These are phyloP conservation scores for Leptinotarsa haldemani DNA, from an alignment of 2,888 invertebrate species.

Conservation along the genomic window DNA sequence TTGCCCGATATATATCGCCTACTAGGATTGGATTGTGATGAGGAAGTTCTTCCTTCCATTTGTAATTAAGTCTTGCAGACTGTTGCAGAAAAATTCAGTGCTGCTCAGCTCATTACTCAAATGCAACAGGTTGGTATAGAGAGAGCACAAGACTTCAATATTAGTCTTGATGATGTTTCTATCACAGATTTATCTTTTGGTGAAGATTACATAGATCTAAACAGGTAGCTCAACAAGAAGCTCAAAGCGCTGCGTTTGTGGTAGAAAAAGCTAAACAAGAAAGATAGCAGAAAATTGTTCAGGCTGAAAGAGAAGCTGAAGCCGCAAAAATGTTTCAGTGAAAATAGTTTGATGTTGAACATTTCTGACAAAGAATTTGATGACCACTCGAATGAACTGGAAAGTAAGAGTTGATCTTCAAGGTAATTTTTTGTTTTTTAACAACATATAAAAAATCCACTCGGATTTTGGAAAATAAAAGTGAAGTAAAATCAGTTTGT, in stretches of 20 bases:
- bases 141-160: conserved; percentile 96
- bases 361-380: conserved; percentile 95
- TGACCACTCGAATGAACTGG: conserved; percentile 85
- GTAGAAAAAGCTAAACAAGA: conserved; percentile 98
- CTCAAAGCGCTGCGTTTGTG: conserved; percentile 97
- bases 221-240: conserved; percentile 99
- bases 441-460: conserved; percentile 19
- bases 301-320: conserved; percentile 99
- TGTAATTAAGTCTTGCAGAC: conserved; percentile 99
- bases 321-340: conserved; percentile 96
- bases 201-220: conserved; percentile 99
- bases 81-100: conserved; percentile 99
- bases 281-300: conserved; percentile 98
- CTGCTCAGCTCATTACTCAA: conserved; percentile 98
- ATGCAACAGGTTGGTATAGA: conserved; percentile 90
- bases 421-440: conserved; percentile 12
- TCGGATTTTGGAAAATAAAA: conserved; percentile 13
- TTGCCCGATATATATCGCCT: conserved; percentile 91
- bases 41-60: conserved; percentile 97
- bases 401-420: conserved; percentile 80
- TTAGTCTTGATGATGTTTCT: conserved; percentile 98
- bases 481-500: conserved; percentile 33
- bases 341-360: conserved; percentile 95
- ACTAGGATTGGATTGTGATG: conserved; percentile 96
- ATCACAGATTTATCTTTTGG: conserved; percentile 99